Evolutionary conservation across 2,797 vertebrate species (phyloP).

Genomic region (Micrastur ruficollis): DNA sequence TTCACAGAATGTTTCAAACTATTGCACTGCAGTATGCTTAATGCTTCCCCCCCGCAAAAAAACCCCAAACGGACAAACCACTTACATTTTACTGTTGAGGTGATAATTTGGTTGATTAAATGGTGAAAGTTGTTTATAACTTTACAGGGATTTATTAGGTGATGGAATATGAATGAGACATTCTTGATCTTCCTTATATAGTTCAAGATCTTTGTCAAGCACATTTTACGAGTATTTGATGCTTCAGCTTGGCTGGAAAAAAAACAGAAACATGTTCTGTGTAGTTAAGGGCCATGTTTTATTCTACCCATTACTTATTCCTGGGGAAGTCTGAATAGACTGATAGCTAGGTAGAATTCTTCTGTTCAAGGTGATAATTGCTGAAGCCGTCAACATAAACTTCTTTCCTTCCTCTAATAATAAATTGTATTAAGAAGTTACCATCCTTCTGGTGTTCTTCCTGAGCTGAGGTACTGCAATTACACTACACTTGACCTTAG

Average conservation of each 20-base stretch:
- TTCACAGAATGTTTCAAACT: neutral
- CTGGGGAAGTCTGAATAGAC: neutral
- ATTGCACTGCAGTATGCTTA: neutral
- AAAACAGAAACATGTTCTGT: neutral
- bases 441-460: neutral
- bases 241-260: neutral
- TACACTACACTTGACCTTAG: neutral
- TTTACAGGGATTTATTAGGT: neutral
- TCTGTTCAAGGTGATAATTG: neutral
- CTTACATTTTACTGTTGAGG: neutral
- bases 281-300: neutral
- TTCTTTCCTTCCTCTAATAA: neutral
- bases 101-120: neutral
- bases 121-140: neutral
- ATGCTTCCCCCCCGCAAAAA: fast-evolving
- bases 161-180: neutral
- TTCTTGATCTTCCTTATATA: neutral
- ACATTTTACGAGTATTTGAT: neutral
- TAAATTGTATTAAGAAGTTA: fast-evolving
- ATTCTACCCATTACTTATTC: neutral
- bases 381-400: neutral
- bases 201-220: neutral
- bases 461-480: neutral
- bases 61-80: too few relatives aligned
- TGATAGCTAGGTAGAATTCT: neutral